Percentiles rank a stretch among this genome's conserved stretches.
phyloP scores from a whole-genome alignment of 2,888 invertebrate genomes.

The Yponomeuta malinellus region DNA sequence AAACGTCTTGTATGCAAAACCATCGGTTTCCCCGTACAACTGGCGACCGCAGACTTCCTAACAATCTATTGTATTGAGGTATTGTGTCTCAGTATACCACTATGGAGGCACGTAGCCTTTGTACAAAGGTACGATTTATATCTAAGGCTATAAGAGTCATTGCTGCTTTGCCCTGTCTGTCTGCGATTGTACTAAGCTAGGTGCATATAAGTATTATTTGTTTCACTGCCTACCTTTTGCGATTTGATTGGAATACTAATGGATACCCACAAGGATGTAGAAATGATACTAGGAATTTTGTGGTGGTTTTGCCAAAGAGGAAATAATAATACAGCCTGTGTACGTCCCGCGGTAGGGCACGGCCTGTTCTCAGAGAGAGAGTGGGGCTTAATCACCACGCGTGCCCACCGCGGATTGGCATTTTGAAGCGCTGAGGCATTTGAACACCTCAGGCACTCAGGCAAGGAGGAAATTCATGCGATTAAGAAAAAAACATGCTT shows the following conservation, averaged over 20 bases:
- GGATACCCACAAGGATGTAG: neutral
- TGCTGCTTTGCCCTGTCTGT: neutral
- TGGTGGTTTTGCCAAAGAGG: neutral
- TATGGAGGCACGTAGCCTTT: neutral
- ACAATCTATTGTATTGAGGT: constrained; percentile 51
- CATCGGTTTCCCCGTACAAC: constrained; percentile 38
- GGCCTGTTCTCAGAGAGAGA: too few relatives aligned
- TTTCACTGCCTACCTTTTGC: neutral
- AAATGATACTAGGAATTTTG: neutral
- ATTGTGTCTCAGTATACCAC: neutral
- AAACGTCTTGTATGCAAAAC: constrained; percentile 36
- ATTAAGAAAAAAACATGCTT: too few relatives aligned
- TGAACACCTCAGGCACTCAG: too few relatives aligned
- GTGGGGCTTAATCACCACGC: too few relatives aligned
- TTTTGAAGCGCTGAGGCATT: too few relatives aligned
- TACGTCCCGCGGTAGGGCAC: too few relatives aligned
- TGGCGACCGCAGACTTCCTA: constrained; percentile 58
- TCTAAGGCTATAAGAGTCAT: neutral
- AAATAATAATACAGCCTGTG: too few relatives aligned
- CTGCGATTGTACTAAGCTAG: too few relatives aligned
- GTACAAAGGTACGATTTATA: neutral
- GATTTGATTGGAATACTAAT: neutral
- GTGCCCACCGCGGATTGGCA: too few relatives aligned
- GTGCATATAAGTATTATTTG: neutral
- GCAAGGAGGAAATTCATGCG: too few relatives aligned